phyloP scores from a whole-genome alignment of 2,888 invertebrate species.

The Ornithoptera alexandrae region DNA sequence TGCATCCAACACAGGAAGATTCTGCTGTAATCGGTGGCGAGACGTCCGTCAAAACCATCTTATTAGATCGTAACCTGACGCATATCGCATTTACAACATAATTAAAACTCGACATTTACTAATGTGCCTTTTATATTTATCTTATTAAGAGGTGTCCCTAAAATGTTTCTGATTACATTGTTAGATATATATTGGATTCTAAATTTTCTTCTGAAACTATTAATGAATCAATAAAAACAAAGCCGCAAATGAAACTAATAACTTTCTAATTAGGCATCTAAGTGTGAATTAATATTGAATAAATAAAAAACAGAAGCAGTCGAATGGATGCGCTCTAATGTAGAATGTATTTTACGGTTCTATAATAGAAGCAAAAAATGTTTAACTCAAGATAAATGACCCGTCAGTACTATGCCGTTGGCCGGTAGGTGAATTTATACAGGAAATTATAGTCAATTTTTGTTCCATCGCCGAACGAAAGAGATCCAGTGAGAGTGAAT shows the following conservation, averaged over 20 bases:
- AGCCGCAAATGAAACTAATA: slow-evolving; percentile 7
- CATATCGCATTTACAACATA: slow-evolving; percentile 3
- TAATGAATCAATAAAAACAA: no score
- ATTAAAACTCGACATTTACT: background rate
- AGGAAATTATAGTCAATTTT: slow-evolving; percentile 58
- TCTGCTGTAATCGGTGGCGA: slow-evolving; percentile 17
- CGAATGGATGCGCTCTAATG: slow-evolving; percentile 24
- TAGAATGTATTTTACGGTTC: slow-evolving; percentile 13
- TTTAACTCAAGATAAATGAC: slow-evolving; percentile 47
- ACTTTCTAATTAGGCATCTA: slow-evolving; percentile 25
- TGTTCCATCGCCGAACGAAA: slow-evolving; percentile 55
- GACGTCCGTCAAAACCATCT: slow-evolving; percentile 16
- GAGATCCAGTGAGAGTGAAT: slow-evolving; percentile 55
- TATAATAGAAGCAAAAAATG: slow-evolving; percentile 33
- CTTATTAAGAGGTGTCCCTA: background rate
- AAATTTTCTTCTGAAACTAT: no score
- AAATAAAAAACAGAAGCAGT: slow-evolving; percentile 14
- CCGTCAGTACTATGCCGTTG: slow-evolving; percentile 43
- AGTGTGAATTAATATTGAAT: slow-evolving; percentile 14
- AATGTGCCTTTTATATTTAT: background rate
- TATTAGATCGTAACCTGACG: slow-evolving; percentile 18
- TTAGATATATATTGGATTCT: no score
- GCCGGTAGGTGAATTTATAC: slow-evolving; percentile 46
- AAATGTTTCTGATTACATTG: no score
- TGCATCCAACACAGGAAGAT: slow-evolving; percentile 4